Conservation (phyloP, 2,797 vertebrate species). For the Arrhamphus sclerolepis region DNA sequence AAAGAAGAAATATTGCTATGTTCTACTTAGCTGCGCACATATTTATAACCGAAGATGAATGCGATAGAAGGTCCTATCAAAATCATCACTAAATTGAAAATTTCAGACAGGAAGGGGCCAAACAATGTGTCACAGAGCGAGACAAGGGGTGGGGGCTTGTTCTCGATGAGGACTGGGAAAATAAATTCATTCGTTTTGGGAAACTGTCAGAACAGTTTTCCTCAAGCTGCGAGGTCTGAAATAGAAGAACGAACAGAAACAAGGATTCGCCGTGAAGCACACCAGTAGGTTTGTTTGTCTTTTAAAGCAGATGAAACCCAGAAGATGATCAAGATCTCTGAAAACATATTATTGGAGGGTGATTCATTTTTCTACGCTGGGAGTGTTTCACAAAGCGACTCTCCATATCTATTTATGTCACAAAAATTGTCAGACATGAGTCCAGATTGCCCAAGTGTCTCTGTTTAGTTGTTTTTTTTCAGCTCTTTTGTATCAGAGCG, state of each 20-base stretch:
- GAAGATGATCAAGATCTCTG: constrained; percentile 1
- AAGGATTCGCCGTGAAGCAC: background rate
- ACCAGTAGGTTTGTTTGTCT: background rate
- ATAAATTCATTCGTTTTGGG: constrained; percentile 37
- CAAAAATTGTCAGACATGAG: background rate
- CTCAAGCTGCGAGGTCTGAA: constrained; percentile 20
- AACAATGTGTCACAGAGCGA: constrained; percentile 31
- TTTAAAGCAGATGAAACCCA: constrained; percentile 2
- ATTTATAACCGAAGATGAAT: constrained; percentile 51
- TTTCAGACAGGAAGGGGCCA: constrained; percentile 25
- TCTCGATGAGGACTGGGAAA: constrained; percentile 22
- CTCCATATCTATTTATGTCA: background rate
- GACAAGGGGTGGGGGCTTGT: constrained; percentile 12
- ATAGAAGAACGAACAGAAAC: constrained; percentile 32
- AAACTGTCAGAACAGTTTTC: constrained; percentile 47
- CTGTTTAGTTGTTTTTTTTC: background rate
- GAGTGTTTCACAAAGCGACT: background rate
- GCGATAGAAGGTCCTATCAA: constrained; percentile 44
- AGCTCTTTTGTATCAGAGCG: no score
- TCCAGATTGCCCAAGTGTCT: background rate
- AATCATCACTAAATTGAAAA: constrained; percentile 46
- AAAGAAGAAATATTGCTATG: constrained; percentile 44
- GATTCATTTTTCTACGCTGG: background rate
- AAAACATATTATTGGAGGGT: no score
- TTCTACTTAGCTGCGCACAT: constrained; percentile 45